phyloP scores from a whole-genome alignment of 2,888 invertebrate species.

The Andrena praecox region DNA sequence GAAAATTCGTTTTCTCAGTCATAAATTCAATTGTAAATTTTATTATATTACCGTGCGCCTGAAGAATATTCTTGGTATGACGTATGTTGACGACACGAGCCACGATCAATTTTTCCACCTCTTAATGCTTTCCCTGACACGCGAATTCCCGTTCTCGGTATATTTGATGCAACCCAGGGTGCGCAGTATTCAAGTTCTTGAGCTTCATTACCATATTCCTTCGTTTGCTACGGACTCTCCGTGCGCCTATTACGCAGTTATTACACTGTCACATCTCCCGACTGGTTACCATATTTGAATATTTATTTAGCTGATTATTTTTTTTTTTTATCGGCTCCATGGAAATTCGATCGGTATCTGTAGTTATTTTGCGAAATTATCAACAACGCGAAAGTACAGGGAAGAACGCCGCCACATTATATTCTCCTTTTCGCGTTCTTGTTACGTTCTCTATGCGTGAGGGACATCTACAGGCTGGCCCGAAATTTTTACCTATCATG shows the following conservation, averaged over 20 bases:
- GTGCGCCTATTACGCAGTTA: conserved; percentile 68
- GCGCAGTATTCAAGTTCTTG: conserved; percentile 55
- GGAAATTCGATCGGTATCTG: conserved; percentile 68
- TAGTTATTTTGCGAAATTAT: conserved; percentile 57
- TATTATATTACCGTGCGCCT: background rate
- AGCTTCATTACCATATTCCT: conserved; percentile 67
- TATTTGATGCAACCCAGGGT: conserved; percentile 54
- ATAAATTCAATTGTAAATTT: conserved; percentile 4
- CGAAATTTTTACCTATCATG: conserved; percentile 3
- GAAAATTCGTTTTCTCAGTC: background rate
- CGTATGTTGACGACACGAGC: conserved; percentile 31
- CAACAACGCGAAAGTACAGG: conserved; percentile 55
- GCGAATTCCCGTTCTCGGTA: conserved; percentile 39
- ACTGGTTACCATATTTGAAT: conserved; percentile 70
- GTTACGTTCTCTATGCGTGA: conserved; percentile 9
- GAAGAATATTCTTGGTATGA: conserved; percentile 3
- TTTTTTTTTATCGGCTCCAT: conserved; percentile 61
- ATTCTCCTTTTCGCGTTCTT: conserved; percentile 1
- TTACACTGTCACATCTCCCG: conserved; percentile 63
- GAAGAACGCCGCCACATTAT: conserved; percentile 28
- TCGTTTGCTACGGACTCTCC: conserved; percentile 58
- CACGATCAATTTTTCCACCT: conserved; percentile 36
- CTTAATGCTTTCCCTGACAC: conserved; percentile 39
- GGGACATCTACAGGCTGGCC: background rate
- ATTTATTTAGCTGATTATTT: conserved; percentile 70